A percentile compares a stretch with the other conserved stretches of the same genome.
Conservation (phyloP, 2,888 invertebrate genomes). For the Papilio demoleus region DNA sequence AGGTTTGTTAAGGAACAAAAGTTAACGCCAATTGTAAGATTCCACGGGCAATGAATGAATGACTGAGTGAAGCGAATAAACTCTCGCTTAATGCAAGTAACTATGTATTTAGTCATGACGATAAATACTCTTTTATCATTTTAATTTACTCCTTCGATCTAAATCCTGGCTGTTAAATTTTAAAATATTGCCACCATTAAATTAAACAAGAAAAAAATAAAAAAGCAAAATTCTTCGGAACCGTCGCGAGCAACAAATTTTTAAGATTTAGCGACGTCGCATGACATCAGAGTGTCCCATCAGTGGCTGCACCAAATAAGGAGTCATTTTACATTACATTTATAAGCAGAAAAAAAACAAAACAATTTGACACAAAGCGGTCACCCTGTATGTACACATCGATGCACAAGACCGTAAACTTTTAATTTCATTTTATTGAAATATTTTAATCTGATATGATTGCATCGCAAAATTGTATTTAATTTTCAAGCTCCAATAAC, state of each 20-base stretch:
- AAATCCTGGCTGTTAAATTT: not conserved
- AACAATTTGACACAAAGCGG: slow-evolving; percentile 16
- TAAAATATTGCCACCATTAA: slow-evolving; percentile 12
- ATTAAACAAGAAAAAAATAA: not conserved
- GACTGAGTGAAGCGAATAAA: too few relatives aligned
- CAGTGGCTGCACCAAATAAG: slow-evolving; percentile 21
- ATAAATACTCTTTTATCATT: not conserved
- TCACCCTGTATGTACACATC: not conserved
- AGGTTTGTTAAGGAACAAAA: not conserved
- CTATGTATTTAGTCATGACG: not conserved
- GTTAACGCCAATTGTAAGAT: too few relatives aligned
- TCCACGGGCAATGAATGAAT: too few relatives aligned
- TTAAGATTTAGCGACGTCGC: slow-evolving; percentile 19
- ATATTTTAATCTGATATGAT: not conserved
- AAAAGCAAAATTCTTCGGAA: not conserved
- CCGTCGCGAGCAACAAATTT: slow-evolving; percentile 5
- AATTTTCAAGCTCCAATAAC: too few relatives aligned
- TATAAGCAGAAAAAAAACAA: slow-evolving; percentile 18
- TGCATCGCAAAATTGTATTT: not conserved
- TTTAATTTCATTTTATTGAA: slow-evolving; percentile 5
- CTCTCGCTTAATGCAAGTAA: not conserved
- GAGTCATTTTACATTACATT: slow-evolving; percentile 19
- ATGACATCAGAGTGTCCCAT: slow-evolving; percentile 12
- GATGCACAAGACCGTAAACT: slow-evolving; percentile 15
- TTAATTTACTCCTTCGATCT: not conserved